Evolutionary conservation across 2,888 invertebrate genomes (phyloP), one percentile per base, ranked within the genome.

Genomic region (Neria commutata): DNA sequence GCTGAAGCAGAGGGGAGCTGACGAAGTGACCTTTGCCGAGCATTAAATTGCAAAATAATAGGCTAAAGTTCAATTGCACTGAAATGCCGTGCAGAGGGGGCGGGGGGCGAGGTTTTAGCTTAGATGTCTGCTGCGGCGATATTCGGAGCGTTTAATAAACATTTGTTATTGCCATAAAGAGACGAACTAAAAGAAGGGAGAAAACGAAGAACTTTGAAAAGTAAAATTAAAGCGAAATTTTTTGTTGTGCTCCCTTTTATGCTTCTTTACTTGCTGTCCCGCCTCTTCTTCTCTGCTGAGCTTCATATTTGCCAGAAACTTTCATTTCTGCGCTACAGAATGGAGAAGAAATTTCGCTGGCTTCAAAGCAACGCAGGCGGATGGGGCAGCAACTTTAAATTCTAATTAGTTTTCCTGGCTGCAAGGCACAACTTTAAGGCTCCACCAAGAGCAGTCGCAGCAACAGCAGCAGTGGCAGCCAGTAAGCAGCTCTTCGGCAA

Each of bases 381-480:
- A 69, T 71, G 47, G 34, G 16, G 37, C 19, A 50, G 54, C 72
- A 72, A 68, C 75, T 71, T 66, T 67, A 76, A 68, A 71, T 69
- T 77, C 70, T 75, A 75, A 75, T 75, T 75, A 75, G 77, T 77
- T 75, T 77, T 76, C 73, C 71, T 72, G 71, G 72, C 72, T 76
- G 59, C 64, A 68, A 74, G 76, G 71, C 64, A 67, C 75, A 72
- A 72, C 74, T 72, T 75, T 73, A 64, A 75, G 68, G 75, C 75
- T 72, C 70, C n/a, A 48, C 74, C 48, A 50, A 47, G 25, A 24
- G 6, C 14, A 25, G 14, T 3, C 46, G 73, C 74, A 65, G 53
- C 56, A 46, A 25, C n/a, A 23, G 8, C 26, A 16, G 21, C n/a
- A n/a, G n/a, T n/a, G n/a, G n/a, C n/a, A n/a, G n/a, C n/a, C n/a